Evolutionary conservation across 1,140 invertebrate genomes (phyloP), one percentile per base, ranked within the genome.

Genomic region (Calosoma granatense): DNA sequence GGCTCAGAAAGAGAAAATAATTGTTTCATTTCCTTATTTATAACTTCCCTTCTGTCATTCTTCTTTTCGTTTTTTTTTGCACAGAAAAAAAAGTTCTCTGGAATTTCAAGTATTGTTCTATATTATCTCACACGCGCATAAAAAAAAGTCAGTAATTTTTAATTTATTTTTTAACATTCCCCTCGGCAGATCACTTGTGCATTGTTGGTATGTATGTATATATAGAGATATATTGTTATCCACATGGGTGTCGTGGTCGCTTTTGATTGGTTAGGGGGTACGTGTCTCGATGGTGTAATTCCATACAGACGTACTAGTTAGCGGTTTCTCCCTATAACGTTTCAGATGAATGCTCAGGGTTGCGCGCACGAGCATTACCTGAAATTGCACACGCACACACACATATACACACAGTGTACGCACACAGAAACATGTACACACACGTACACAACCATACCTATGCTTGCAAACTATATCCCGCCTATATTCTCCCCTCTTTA

Each of bases 151-250:
- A 47, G 41, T 12, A 9, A 47, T 47, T 47, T 47, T 47, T 47
- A 47, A 47, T 47, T 47, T 47, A 47, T 47, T 47, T 47, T 47
- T 47, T 9, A 47, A 47, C 17, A 47, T 47, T 47, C 17, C 41
- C 41, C 41, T n/a, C 26, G 26, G 6, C 6, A 9, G 6, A 6
- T 36, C n/a, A 36, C 26, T 36, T 36, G 6, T 36, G n/a, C n/a
- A n/a, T n/a, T n/a, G n/a, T n/a, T n/a, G n/a, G n/a, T 36, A 36
- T 36, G n/a, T 36, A 36, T 36, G n/a, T 36, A 36, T 36, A 36
- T 36, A 36, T 36, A 47, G 4, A 6, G 9, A 47, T 47, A 47
- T 47, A 12, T 9, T 47, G 9, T 12, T 47, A 47, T 9, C 41
- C 41, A 47, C 41, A 6, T 3, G 41, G 41, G 41, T 47, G 41